Percentiles rank a stretch among this genome's conserved stretches.
phyloP scores from a whole-genome alignment of 2,888 invertebrate species.

The Rapana venosa region DNA sequence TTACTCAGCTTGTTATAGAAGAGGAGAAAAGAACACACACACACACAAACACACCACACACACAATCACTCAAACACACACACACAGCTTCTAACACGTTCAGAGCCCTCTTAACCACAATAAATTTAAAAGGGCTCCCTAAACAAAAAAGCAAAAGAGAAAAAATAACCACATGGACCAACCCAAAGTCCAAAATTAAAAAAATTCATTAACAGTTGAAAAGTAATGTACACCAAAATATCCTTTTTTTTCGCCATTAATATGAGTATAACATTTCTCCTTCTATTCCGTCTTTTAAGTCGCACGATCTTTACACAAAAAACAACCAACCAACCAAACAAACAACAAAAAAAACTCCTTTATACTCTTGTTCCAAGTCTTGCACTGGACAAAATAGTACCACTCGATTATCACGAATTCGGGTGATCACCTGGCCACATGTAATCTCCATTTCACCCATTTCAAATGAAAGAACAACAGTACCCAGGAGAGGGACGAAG shows the following conservation, averaged over 20 bases:
- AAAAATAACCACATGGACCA: background rate
- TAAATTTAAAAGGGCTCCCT: too few species aligned
- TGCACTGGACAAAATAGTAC: background rate
- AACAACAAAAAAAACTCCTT: too few species aligned
- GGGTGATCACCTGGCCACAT: background rate
- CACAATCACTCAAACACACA: background rate
- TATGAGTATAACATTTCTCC: too few species aligned
- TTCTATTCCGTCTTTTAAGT: too few species aligned
- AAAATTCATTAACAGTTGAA: background rate
- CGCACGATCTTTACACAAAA: too few species aligned
- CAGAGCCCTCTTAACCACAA: too few species aligned
- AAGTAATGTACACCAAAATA: background rate
- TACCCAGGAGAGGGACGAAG: too few species aligned
- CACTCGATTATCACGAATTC: background rate
- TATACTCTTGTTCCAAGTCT: too few species aligned
- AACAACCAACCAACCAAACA: too few species aligned
- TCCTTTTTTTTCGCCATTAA: background rate
- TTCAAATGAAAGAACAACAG: background rate
- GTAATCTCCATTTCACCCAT: conserved; percentile 4
- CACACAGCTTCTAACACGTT: background rate
- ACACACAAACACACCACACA: conserved; percentile 3
- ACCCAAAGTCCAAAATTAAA: background rate
- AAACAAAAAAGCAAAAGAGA: background rate
- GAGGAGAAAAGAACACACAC: background rate
- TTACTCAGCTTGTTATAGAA: too few species aligned